Evolutionary conservation across 2,113 vertebrate genomes (phyloP).

Genomic region (Eonycteris spelaea): DNA sequence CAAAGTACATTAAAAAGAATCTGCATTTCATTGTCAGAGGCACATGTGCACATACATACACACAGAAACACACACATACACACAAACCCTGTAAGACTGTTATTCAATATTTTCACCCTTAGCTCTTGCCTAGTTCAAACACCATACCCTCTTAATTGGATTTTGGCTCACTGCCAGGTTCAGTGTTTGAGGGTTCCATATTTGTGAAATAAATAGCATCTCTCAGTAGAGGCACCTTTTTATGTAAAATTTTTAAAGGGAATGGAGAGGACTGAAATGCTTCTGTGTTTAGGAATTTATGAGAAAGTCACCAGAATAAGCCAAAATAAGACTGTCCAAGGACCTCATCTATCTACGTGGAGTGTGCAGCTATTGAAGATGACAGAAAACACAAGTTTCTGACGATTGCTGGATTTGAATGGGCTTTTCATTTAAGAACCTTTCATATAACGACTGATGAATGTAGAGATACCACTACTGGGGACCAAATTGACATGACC

Average conservation of each 20-base stretch:
- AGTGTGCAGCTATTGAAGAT: neutral
- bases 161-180: slow-evolving; percentile 82
- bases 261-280: slow-evolving; percentile 13
- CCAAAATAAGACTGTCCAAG: neutral
- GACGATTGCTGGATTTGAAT: neutral
- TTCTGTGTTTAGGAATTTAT: slow-evolving; percentile 62
- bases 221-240: slow-evolving; percentile 72
- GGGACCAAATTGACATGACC: neutral
- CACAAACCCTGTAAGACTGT: neutral
- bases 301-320: neutral
- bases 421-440: neutral
- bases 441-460: neutral
- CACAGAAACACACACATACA: neutral
- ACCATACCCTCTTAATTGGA: slow-evolving; percentile 79
- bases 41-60: fast-evolving
- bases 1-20: slow-evolving; percentile 20
- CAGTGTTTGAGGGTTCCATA: slow-evolving; percentile 70
- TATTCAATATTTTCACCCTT: slow-evolving; percentile 59
- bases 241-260: slow-evolving; percentile 66
- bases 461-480: neutral
- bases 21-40: slow-evolving; percentile 23
- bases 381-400: neutral
- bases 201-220: slow-evolving; percentile 76
- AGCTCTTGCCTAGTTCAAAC: slow-evolving; percentile 72
- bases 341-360: neutral